phyloP scores from a whole-genome alignment of 2,888 invertebrate genomes.

The Temnothorax rugatulus region DNA sequence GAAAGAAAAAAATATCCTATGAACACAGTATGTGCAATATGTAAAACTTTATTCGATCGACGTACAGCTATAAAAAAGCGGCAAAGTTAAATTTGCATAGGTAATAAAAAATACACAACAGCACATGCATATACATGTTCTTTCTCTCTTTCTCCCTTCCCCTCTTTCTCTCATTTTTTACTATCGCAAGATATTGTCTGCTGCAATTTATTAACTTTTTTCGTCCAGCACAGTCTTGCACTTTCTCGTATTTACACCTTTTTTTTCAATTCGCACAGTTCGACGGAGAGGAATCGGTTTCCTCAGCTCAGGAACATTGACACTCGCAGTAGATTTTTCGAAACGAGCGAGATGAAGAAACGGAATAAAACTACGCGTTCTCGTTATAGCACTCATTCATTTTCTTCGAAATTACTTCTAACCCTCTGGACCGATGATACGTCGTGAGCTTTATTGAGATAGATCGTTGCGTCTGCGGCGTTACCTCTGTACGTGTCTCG shows the following conservation, averaged over 20 bases:
- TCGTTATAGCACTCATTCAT: conserved; percentile 48
- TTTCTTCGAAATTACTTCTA: conserved; percentile 50
- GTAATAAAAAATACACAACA: background rate
- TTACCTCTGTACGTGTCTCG: conserved; percentile 47
- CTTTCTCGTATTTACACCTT: background rate
- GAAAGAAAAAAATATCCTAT: background rate
- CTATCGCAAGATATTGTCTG: background rate
- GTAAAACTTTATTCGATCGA: conserved; percentile 1
- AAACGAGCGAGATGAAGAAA: conserved; percentile 36
- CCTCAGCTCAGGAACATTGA: conserved; percentile 11
- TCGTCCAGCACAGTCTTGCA: background rate
- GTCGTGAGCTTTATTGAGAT: conserved; percentile 52
- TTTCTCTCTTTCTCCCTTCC: background rate
- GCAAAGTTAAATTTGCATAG: background rate
- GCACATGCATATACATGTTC: background rate
- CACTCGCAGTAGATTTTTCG: conserved; percentile 46
- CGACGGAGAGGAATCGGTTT: background rate
- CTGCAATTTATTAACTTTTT: conserved; percentile 9
- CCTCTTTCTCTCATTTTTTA: background rate
- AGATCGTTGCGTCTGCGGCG: conserved; percentile 52
- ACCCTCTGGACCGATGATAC: conserved; percentile 51
- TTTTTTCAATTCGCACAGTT: conserved; percentile 40
- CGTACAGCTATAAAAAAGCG: background rate
- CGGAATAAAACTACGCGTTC: conserved; percentile 46
- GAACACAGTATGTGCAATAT: background rate